Evolutionary conservation across 2,113 vertebrate genomes (phyloP), one percentile per base, ranked within the genome.

Genomic region (Lycocorax pyrrhopterus): DNA sequence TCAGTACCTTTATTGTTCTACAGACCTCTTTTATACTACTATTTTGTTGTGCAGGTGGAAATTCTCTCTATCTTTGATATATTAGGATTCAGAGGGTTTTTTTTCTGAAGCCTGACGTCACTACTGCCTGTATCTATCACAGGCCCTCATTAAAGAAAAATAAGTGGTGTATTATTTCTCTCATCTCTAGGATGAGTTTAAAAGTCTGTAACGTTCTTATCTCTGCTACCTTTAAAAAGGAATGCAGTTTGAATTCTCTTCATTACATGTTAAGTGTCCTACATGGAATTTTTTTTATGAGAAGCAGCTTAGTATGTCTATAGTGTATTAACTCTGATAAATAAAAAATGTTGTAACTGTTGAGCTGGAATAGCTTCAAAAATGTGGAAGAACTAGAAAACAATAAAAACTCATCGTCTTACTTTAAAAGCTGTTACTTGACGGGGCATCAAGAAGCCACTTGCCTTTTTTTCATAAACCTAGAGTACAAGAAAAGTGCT

Each of bases 261-360:
- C 14, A 19, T 82, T 80, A 51, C 21, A 4, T 69, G 22, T 69
- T 67, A 69, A 58, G 27, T 41, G 35, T 73, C 35, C 29, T 80
- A 1, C 6, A 1, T 49, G 39, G 6, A 0, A 0, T n/a, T 71
- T 81, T 59, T 62, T 74, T 25, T 72, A 33, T 27, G 12, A 84
- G 72, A 64, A 87, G 29, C 53, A 80, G 23, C 35, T 75, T 82
- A 35, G 3, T 71, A 32, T 43, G 37, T 74, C 46, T 79, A 21
- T 33, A 63, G 37, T 56, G 6, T 86, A 25, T 84, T 85, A 71
- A 58, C 0, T 4, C 20, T 83, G 71, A 60, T 88, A 77, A 82
- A 80, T 86, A 78, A 80, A 90, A 68, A 12, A 43, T 73, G 6
- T 7, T 55, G 29, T 84, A 81, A 32, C 19, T 3, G 0, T 84